phyloP scores from a whole-genome alignment of 2,888 invertebrate species.

The Fragum sueziense region DNA sequence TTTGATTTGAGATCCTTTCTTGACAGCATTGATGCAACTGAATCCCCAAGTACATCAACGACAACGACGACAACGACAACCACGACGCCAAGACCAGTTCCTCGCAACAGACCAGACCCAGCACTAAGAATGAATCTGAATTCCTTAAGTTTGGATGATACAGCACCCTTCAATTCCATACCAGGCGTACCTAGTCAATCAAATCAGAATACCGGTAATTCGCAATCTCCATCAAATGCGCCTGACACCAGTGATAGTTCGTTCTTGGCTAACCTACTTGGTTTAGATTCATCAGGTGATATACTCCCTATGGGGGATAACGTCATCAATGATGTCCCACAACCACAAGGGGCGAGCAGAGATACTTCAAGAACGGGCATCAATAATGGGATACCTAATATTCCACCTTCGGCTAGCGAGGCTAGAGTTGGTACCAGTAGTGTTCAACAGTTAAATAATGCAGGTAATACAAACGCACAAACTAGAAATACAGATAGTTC shows the following conservation, averaged over 20 bases:
- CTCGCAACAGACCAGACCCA: not conserved
- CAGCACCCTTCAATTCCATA: not conserved
- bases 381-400: not conserved
- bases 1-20: conserved; percentile 1
- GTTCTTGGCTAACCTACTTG: not conserved
- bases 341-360: not conserved
- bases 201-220: not conserved
- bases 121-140: not conserved
- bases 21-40: not conserved
- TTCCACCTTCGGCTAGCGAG: not conserved
- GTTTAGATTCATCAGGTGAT: not conserved
- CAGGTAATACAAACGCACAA: no score
- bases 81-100: not conserved
- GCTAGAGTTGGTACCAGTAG: no score
- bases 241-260: conserved; percentile 6
- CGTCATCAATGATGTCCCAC: conserved; percentile 1
- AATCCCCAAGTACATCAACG: not conserved
- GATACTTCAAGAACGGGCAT: not conserved
- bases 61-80: not conserved
- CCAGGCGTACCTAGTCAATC: not conserved
- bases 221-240: not conserved
- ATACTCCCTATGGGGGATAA: conserved; percentile 5
- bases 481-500: not conserved
- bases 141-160: conserved; percentile 5
- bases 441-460: no score